These are phyloP conservation scores for Patagioenas fasciata DNA, from an alignment of 2,113 vertebrate species.

Conservation along the genomic window DNA sequence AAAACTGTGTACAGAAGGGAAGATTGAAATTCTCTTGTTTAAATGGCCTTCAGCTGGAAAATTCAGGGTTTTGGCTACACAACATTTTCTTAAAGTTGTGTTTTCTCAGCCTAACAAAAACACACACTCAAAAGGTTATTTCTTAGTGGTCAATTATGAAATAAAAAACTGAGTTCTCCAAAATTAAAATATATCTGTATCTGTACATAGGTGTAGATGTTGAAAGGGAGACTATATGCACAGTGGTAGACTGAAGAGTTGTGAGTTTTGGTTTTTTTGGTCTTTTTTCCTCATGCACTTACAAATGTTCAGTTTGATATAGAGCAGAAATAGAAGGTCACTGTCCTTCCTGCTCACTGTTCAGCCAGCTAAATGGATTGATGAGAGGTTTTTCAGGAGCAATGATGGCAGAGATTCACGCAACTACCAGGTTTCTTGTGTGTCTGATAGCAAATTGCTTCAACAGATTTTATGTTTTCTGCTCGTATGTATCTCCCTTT, in stretches of 20 bases:
- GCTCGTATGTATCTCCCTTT: not conserved
- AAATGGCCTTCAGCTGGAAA: not conserved
- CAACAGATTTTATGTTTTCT: not conserved
- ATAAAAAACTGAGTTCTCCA: not conserved
- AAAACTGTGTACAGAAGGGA: not conserved
- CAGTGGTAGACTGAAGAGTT: not conserved
- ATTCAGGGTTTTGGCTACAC: not conserved
- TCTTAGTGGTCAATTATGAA: not conserved
- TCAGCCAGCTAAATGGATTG: not conserved
- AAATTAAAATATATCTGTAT: not conserved
- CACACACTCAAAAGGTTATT: not conserved
- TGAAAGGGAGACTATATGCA: not conserved
- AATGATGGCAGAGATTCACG: not conserved
- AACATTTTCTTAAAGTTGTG: not conserved
- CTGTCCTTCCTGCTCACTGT: not conserved
- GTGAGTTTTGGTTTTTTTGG: not conserved
- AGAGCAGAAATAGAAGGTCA: not conserved
- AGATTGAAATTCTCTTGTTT: not conserved
- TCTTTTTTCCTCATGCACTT: not conserved
- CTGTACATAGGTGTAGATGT: not conserved
- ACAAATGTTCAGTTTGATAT: not conserved
- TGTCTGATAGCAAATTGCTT: accelerated
- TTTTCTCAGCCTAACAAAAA: not conserved
- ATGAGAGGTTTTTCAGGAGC: not conserved
- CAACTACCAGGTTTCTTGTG: too few relatives aligned